Evolutionary conservation across 2,888 invertebrate genomes (phyloP).

Genomic region (Augochlorella aurata): DNA sequence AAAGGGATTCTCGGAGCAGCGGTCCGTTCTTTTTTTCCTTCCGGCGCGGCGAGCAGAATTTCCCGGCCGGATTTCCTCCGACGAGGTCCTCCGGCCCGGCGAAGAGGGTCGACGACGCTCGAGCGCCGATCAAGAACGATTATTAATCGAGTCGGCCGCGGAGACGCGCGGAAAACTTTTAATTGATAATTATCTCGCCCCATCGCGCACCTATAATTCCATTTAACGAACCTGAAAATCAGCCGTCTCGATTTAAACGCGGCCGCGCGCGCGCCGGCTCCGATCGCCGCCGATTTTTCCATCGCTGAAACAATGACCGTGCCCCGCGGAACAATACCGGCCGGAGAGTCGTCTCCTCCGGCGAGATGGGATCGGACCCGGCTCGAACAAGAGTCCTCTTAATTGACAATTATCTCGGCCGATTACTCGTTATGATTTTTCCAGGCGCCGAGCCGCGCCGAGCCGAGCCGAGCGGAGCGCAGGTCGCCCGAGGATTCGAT

Average conservation of each 20-base stretch:
- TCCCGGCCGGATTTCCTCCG: constrained; percentile 4
- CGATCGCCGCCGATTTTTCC: constrained; percentile 35
- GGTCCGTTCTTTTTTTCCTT: neutral
- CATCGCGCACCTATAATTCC: constrained; percentile 40
- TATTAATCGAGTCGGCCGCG: constrained; percentile 40
- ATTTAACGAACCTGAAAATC: constrained; percentile 46
- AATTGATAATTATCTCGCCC: constrained; percentile 55
- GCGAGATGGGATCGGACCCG: neutral
- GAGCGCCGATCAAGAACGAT: neutral
- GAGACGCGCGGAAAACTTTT: constrained; percentile 27
- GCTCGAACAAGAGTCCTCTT: constrained; percentile 14
- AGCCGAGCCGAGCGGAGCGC: neutral
- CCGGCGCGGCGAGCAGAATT: neutral
- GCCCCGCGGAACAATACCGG: neutral
- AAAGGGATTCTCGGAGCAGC: constrained; percentile 14
- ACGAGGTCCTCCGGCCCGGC: neutral
- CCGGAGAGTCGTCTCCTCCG: neutral
- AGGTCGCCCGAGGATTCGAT: neutral
- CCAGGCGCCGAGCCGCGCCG: neutral
- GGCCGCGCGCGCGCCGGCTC: neutral
- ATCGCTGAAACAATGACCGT: neutral
- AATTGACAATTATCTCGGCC: constrained; percentile 39
- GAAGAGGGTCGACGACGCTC: neutral
- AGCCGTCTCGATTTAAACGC: constrained; percentile 36
- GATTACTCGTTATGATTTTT: constrained; percentile 37